Percentiles rank a stretch among this genome's conserved stretches.
Evolutionary conservation across 2,888 invertebrate genomes (phyloP).

Genomic region (Eudemis profundana): DNA sequence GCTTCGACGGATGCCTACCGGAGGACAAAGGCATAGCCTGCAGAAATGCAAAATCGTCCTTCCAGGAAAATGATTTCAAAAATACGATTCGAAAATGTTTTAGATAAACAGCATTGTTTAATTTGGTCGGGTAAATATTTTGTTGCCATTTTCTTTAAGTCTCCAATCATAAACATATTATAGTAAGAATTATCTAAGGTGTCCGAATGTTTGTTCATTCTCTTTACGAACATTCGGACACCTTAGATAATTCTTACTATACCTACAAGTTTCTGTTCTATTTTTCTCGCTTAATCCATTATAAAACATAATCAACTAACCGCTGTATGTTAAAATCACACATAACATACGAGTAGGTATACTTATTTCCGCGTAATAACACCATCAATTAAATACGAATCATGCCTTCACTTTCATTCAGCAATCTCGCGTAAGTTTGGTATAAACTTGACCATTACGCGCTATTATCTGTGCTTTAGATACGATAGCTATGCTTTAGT

Average conservation of each 20-base stretch:
- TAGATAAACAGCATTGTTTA: neutral
- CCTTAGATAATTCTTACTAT: too few species aligned
- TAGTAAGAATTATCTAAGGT: too few species aligned
- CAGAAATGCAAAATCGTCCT: slow-evolving; percentile 46
- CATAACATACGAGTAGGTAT: too few species aligned
- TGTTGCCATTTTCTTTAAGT: neutral
- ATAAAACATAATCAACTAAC: neutral
- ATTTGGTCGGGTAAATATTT: neutral
- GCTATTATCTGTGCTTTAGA: slow-evolving; percentile 38
- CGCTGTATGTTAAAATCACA: neutral
- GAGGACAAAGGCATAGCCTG: slow-evolving; percentile 49
- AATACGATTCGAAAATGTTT: slow-evolving; percentile 5
- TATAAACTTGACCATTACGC: slow-evolving; percentile 35
- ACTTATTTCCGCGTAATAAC: slow-evolving; percentile 10
- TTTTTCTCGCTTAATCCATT: slow-evolving; percentile 1
- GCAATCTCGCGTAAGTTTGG: slow-evolving; percentile 28
- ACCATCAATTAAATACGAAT: slow-evolving; percentile 27
- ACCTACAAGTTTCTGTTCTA: too few species aligned
- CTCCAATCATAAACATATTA: too few species aligned
- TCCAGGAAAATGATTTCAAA: slow-evolving; percentile 45
- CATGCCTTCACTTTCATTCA: slow-evolving; percentile 34
- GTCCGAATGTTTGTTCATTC: too few species aligned
- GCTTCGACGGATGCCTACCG: slow-evolving; percentile 51
- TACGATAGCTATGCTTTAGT: slow-evolving; percentile 45
- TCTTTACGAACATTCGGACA: too few species aligned